Evolutionary conservation across 2,797 vertebrate species (phyloP), one percentile per base, ranked within the genome.

Genomic region (Monodelphis domestica): DNA sequence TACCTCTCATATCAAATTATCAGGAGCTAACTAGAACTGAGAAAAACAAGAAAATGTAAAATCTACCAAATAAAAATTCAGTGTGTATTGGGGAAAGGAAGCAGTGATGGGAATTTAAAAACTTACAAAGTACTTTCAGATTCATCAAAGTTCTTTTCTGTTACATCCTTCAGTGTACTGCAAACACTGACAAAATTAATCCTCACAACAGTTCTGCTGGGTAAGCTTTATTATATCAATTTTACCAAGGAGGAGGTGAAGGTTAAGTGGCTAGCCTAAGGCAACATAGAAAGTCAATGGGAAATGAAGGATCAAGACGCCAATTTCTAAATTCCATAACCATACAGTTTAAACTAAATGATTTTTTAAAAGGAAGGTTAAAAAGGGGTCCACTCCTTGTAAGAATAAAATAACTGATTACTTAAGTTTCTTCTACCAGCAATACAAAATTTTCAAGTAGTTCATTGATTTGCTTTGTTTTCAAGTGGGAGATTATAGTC

Each of bases 291-390:
- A 78, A 56, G 33, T 91, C 88, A 70, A 29, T 88, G n/a, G 93
- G 91, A 78, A 6, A 91, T 89, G 10, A 70, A 51, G 24, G 38
- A 55, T 87, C 29, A 4, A 50, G 0, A 38, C n/a, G 59, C 33
- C 15, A 63, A 29, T 59, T 94, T 93, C 29, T n/a, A 59, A 95
- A 91, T 88, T 7, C 87, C 17, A 52, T 70, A 94, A 87, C 89
- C 1, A 92, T n/a, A 26, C 0, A 4, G 63, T 63, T 24, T 24
- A 9, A 50, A 88, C 51, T 24, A 92, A 51, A 28, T 15, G 12
- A 87, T 30, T 28, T 14, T 52, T 33, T 26, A 91, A 92, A 95
- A 87, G 30, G n/a, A 15, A 92, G 14, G 21, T 90, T 24, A 87
- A 91, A 57, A 88, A 88, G 12, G 52, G 87, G 14, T 52, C 45